Conservation (phyloP, 2,888 invertebrate genomes). For the Aphidius colemani region DNA sequence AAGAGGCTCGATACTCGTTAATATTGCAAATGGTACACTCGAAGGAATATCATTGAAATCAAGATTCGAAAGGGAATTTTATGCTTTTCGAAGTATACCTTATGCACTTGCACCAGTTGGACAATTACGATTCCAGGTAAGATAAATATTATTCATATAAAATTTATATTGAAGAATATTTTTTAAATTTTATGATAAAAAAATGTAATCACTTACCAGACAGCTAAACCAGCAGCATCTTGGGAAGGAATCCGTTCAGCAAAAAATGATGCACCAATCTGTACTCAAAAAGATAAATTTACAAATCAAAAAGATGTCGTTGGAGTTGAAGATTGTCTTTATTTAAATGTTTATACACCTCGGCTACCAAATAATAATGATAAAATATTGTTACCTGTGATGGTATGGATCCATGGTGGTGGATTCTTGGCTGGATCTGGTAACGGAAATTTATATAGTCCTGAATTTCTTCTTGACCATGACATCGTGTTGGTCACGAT, state of each 20-base stretch:
- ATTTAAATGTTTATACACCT: constrained; percentile 71
- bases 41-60: constrained; percentile 63
- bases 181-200: neutral
- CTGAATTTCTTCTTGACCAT: constrained; percentile 68
- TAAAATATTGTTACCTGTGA: neutral
- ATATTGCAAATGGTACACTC: constrained; percentile 61
- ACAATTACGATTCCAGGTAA: constrained; percentile 67
- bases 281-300: constrained; percentile 78
- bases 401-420: constrained; percentile 21
- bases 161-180: too few relatives aligned
- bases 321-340: constrained; percentile 79
- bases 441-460: constrained; percentile 65
- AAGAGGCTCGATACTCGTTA: constrained; percentile 41
- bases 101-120: constrained; percentile 67
- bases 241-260: constrained; percentile 67
- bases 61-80: constrained; percentile 63
- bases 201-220: constrained; percentile 56
- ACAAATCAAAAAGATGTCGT: constrained; percentile 65
- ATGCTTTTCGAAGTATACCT: constrained; percentile 67
- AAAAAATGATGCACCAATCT: constrained; percentile 69
- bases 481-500: constrained; percentile 69
- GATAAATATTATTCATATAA: constrained; percentile 6
- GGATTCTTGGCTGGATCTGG: constrained; percentile 14
- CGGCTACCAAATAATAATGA: constrained; percentile 46
- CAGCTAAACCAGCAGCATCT: constrained; percentile 67